Conservation (phyloP, 2,888 invertebrate species). For the Tromatobia lineatoria region DNA sequence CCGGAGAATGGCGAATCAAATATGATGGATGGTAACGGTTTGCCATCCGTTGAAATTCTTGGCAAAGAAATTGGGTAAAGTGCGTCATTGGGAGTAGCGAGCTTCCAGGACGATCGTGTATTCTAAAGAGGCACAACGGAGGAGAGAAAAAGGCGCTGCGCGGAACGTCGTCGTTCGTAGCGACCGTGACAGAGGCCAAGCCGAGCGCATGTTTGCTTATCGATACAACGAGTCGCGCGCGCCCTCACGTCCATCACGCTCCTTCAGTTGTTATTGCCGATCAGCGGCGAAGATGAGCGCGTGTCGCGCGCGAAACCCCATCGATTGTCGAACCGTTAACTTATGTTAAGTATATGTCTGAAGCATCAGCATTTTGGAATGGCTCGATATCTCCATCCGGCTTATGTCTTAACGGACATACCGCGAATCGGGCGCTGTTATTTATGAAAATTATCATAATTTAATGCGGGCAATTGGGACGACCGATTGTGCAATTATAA, state of each 20-base stretch:
- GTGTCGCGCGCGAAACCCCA: slow-evolving; percentile 8
- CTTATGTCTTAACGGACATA: slow-evolving; percentile 2
- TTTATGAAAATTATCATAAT: background rate
- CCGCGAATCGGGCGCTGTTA: background rate
- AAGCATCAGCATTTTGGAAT: slow-evolving; percentile 56
- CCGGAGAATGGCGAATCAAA: background rate
- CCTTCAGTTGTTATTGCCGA: slow-evolving; percentile 18
- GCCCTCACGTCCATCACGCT: slow-evolving; percentile 45
- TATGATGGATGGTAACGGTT: slow-evolving; percentile 65
- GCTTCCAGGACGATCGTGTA: slow-evolving; percentile 56
- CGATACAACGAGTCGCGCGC: slow-evolving; percentile 10
- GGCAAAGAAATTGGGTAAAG: slow-evolving; percentile 63
- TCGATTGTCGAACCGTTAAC: slow-evolving; percentile 47
- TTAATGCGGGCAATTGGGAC: background rate
- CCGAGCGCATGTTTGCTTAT: background rate
- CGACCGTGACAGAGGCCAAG: background rate
- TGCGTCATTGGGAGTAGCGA: slow-evolving; percentile 51
- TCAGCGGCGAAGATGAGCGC: slow-evolving; percentile 38
- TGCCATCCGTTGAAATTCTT: slow-evolving; percentile 63
- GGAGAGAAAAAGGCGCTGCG: background rate
- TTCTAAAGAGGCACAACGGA: slow-evolving; percentile 56
- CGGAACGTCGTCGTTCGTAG: background rate
- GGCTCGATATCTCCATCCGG: slow-evolving; percentile 48
- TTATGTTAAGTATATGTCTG: slow-evolving; percentile 41
- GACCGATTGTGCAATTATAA: background rate